Evolutionary conservation across 23 tunicate species (phyloP).

Genomic region (Pegea sp.): DNA sequence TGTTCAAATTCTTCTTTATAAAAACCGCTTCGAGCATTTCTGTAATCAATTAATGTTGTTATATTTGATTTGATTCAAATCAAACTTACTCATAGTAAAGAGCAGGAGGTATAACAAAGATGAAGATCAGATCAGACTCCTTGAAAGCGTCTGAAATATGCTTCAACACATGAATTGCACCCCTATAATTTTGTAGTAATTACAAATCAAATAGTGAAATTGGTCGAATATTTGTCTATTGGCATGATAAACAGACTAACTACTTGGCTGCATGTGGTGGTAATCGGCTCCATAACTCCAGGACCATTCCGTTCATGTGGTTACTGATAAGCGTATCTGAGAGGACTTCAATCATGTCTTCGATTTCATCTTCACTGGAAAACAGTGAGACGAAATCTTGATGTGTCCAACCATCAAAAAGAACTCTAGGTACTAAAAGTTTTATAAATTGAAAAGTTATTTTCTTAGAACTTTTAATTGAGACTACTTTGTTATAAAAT

Average conservation of each 20-base stretch:
- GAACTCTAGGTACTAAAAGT: conserved; percentile 50
- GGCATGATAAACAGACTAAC: too few relatives aligned
- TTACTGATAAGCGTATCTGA: conserved; percentile 20
- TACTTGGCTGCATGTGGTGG: conserved; percentile 19
- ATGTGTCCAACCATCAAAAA: conserved; percentile 72
- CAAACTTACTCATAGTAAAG: conserved; percentile 5
- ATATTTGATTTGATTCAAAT: too few relatives aligned
- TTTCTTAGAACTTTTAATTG: not conserved
- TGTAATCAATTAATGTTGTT: too few relatives aligned
- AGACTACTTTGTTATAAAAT: not conserved
- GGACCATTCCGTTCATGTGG: conserved; percentile 73
- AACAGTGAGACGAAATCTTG: conserved; percentile 37
- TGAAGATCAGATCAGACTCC: conserved; percentile 29
- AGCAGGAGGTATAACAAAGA: conserved; percentile 81
- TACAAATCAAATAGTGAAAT: too few relatives aligned
- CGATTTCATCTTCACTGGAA: conserved; percentile 67
- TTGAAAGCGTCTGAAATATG: conserved; percentile 69
- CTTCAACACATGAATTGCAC: conserved; percentile 53
- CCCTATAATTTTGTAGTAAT: too few relatives aligned
- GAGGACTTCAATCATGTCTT: conserved; percentile 30
- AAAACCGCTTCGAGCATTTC: too few relatives aligned
- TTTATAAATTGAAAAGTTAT: not conserved
- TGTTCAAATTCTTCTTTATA: conserved; percentile 36
- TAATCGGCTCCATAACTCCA: conserved; percentile 92
- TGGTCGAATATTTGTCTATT: too few relatives aligned